Evolutionary conservation across 2,888 invertebrate genomes (phyloP).

Genomic region (Cylloceria caligata): DNA sequence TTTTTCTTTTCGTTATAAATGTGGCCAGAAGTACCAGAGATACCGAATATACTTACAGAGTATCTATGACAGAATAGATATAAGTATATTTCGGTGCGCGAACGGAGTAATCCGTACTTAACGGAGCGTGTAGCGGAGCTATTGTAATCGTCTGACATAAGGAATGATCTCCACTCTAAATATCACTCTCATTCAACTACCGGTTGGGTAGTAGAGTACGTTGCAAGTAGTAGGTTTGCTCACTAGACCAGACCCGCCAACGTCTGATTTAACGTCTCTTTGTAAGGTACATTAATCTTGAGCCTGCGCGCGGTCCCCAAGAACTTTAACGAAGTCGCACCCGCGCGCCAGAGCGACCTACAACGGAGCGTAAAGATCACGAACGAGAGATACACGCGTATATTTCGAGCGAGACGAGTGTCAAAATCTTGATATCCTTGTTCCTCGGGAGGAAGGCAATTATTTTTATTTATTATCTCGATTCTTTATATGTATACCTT

Average conservation of each 20-base stretch:
- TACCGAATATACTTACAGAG: conserved; percentile 2
- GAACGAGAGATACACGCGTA: conserved; percentile 53
- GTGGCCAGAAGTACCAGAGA: conserved; percentile 5
- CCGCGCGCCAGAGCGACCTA: conserved; percentile 64
- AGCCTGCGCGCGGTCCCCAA: conserved; percentile 50
- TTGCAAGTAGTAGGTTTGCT: conserved; percentile 57
- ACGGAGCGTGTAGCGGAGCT: conserved; percentile 68
- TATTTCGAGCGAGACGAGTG: conserved; percentile 54
- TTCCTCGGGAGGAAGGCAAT: conserved; percentile 60
- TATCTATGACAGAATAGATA: conserved; percentile 16
- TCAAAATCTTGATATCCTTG: conserved; percentile 67
- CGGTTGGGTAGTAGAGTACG: conserved; percentile 59
- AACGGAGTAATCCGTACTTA: conserved; percentile 62
- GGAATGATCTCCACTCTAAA: conserved; percentile 69
- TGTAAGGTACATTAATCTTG: conserved; percentile 68
- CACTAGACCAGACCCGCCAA: conserved; percentile 68
- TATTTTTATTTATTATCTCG: conserved; percentile 69
- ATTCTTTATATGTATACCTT: conserved; percentile 65
- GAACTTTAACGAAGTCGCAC: conserved; percentile 72
- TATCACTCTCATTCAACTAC: conserved; percentile 71
- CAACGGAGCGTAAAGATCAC: conserved; percentile 66
- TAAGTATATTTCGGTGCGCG: conserved; percentile 29
- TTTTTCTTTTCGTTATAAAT: not conserved
- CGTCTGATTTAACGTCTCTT: conserved; percentile 72
- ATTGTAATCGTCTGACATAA: conserved; percentile 66